Evolutionary conservation across 2,888 invertebrate species (phyloP), one percentile per base, ranked within the genome.

Genomic region (Athripsodes cinereus): DNA sequence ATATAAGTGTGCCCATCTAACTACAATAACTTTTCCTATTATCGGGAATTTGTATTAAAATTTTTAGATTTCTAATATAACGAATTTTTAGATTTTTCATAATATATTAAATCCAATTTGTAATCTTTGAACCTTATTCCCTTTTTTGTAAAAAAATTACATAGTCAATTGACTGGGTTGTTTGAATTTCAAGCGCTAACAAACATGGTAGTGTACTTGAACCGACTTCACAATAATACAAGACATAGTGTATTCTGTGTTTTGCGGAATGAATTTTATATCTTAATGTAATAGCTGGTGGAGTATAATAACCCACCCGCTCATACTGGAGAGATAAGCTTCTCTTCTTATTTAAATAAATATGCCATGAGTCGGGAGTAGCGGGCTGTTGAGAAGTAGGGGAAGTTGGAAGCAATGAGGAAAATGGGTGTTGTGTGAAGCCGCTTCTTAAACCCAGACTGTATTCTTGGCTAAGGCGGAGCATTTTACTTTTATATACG

Each of bases 331-430:
- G 55, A 58, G 58, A 58, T 58, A 58, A 58, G 58, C 57, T 44
- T 58, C 55, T 55, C 60, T 46, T 60, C 57, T 57, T 60, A 62
- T 62, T 62, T 62, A 59, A 62, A 62, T 62, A 60, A 62, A 62
- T 62, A 62, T 58, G 54, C 60, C 49, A 58, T 62, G 65, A 66
- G 62, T 59, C 19, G 47, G 40, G 50, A 18, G 53, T 26, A 16
- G 44, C 13, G 19, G 50, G 26, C 63, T 48, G 51, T 57, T 60
- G 64, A 66, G 62, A 59, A n/a, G 64, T 6, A 10, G 26, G 26
- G 10, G 3, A 26, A 65, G 65, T 62, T 65, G 61, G 57, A 64
- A 22, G 49, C 48, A 34, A 22, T 18, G 55, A 19, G 49, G 52
- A 16, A 21, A 34, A 26, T 49, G 49, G 50, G 31, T 53, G 54